These are phyloP conservation scores for Toxotes jaculatrix DNA, from an alignment of 2,113 vertebrate species.

Conservation along the genomic window DNA sequence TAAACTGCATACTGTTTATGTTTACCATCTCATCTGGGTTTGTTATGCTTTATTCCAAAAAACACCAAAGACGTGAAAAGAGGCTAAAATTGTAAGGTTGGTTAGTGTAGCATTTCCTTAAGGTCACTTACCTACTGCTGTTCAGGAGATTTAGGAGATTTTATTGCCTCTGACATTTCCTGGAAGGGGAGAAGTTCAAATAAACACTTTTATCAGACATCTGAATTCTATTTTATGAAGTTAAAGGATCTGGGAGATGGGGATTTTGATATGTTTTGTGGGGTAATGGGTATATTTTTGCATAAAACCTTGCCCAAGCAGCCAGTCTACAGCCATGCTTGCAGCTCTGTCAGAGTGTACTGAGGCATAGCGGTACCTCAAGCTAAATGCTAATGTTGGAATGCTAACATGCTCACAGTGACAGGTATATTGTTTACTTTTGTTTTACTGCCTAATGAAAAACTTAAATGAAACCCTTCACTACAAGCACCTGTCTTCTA, in stretches of 20 bases:
- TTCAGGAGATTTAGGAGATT: not conserved
- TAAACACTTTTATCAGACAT: not conserved
- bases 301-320: not conserved
- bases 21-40: too few relatives aligned
- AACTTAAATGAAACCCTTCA: not conserved
- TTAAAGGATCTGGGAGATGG: not conserved
- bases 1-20: not conserved
- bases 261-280: not conserved
- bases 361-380: not conserved
- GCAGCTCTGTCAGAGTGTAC: not conserved
- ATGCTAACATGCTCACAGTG: too few relatives aligned
- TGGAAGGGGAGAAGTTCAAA: not conserved
- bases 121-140: not conserved
- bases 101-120: not conserved
- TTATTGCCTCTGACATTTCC: not conserved
- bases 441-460: not conserved
- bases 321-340: not conserved
- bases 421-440: not conserved
- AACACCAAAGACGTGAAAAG: not conserved
- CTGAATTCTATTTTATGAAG: constrained; percentile 7
- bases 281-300: not conserved
- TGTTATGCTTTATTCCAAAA: not conserved
- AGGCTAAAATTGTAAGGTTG: not conserved
- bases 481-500: constrained; percentile 17
- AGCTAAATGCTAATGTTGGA: not conserved